Conservation (phyloP, 2,797 vertebrate species). For the Sardinella longiceps region DNA sequence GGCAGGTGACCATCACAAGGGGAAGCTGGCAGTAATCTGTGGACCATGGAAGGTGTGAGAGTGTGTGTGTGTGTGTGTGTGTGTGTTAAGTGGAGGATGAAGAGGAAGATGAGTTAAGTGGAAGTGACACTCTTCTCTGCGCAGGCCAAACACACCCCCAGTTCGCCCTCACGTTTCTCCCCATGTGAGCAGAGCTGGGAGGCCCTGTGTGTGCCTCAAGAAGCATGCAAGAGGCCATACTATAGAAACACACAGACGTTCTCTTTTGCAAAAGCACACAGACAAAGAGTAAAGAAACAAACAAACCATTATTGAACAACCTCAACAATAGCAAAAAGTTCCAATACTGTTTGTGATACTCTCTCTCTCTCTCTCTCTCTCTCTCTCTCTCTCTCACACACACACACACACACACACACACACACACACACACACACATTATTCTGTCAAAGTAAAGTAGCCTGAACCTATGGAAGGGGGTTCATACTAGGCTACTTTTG, state of each 20-base stretch:
- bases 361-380: too few relatives aligned
- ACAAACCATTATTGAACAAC: too few relatives aligned
- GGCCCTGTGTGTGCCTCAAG: slow-evolving; percentile 21
- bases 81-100: slow-evolving; percentile 21
- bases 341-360: too few relatives aligned
- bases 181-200: slow-evolving; percentile 49
- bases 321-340: too few relatives aligned
- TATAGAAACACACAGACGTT: background rate
- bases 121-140: slow-evolving; percentile 43
- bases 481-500: too few relatives aligned
- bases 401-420: background rate
- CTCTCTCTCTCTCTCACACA: background rate
- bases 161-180: slow-evolving; percentile 44
- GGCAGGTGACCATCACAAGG: slow-evolving; percentile 50
- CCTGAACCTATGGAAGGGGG: background rate
- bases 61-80: slow-evolving; percentile 16
- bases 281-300: too few relatives aligned
- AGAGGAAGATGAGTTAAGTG: slow-evolving; percentile 40
- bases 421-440: background rate
- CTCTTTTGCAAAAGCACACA: too few relatives aligned
- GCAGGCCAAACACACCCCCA: slow-evolving; percentile 34
- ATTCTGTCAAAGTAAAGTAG: background rate
- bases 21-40: slow-evolving; percentile 36
- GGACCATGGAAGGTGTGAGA: slow-evolving; percentile 23
- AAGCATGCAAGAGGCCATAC: background rate